Evolutionary conservation across 2,888 invertebrate species (phyloP).

Genomic region (Luperina testacea): DNA sequence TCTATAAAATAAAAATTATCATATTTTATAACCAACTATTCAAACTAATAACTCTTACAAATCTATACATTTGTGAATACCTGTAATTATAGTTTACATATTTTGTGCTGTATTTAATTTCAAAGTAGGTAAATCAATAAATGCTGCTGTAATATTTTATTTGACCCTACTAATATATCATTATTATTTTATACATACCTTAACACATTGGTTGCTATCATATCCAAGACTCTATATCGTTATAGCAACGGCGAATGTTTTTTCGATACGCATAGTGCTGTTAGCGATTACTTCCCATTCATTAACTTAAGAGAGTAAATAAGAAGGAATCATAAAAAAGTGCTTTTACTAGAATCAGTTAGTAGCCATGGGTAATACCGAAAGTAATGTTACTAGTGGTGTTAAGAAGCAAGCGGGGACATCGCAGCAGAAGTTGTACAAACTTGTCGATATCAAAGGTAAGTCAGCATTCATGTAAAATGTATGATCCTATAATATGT

Average conservation of each 20-base stretch:
- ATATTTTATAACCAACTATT: not conserved
- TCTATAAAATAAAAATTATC: slow-evolving; percentile 17
- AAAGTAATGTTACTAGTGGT: slow-evolving; percentile 97
- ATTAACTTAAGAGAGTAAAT: not conserved
- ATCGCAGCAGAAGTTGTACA: slow-evolving; percentile 95
- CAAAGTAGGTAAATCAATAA: not conserved
- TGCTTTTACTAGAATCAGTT: not conserved
- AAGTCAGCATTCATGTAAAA: not conserved
- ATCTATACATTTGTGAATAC: not conserved
- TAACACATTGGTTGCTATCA: slow-evolving; percentile 5
- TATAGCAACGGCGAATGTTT: slow-evolving; percentile 55
- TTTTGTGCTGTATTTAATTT: not conserved
- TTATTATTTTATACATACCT: not conserved
- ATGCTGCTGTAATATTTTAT: not conserved
- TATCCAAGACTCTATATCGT: slow-evolving; percentile 13
- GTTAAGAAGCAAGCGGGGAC: slow-evolving; percentile 98
- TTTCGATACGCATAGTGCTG: slow-evolving; percentile 36
- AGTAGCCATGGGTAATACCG: slow-evolving; percentile 93
- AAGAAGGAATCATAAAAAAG: not conserved
- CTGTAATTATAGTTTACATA: not conserved
- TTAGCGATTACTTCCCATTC: not conserved
- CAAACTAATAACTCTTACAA: not conserved
- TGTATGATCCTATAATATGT: no score
- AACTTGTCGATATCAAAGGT: slow-evolving; percentile 97
- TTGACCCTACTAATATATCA: not conserved